These are phyloP conservation scores for Syritta pipiens DNA, from an alignment of 2,888 invertebrate genomes.

Conservation along the genomic window DNA sequence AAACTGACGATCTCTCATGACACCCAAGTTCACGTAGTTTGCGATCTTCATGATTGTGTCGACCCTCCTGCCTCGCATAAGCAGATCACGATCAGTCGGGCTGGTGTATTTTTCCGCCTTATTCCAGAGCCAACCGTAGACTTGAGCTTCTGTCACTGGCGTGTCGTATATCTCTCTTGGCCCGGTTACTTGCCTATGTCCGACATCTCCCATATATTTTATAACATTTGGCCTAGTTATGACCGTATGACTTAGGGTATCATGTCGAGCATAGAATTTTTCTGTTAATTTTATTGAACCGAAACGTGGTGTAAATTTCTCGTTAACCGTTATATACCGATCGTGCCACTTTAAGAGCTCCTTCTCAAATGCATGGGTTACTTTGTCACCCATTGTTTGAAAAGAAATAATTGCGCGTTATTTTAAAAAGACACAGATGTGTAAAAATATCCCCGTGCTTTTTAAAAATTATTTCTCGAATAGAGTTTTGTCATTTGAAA, in stretches of 20 bases:
- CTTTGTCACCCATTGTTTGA: too few relatives aligned
- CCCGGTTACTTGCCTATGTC: background rate
- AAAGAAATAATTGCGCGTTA: too few relatives aligned
- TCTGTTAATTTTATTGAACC: background rate
- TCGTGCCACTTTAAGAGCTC: too few relatives aligned
- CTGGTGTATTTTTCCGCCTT: too few relatives aligned
- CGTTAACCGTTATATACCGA: background rate
- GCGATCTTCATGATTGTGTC: background rate
- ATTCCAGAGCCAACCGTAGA: conserved; percentile 73
- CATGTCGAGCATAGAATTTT: conserved; percentile 10
- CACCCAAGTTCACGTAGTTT: background rate
- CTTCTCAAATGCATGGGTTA: too few relatives aligned
- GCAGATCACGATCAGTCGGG: background rate
- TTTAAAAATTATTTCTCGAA: too few relatives aligned
- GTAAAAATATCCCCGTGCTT: too few relatives aligned
- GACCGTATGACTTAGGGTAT: background rate
- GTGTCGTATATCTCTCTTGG: conserved; percentile 61
- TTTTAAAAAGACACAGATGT: too few relatives aligned
- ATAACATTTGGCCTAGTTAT: background rate
- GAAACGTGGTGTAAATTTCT: background rate
- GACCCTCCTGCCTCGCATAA: background rate
- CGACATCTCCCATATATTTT: background rate
- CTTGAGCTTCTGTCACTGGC: conserved; percentile 72
- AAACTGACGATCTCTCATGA: background rate
- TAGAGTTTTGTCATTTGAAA: too few relatives aligned